These are phyloP conservation scores for Karalla daura DNA, from an alignment of 2,797 vertebrate species.

Conservation along the genomic window DNA sequence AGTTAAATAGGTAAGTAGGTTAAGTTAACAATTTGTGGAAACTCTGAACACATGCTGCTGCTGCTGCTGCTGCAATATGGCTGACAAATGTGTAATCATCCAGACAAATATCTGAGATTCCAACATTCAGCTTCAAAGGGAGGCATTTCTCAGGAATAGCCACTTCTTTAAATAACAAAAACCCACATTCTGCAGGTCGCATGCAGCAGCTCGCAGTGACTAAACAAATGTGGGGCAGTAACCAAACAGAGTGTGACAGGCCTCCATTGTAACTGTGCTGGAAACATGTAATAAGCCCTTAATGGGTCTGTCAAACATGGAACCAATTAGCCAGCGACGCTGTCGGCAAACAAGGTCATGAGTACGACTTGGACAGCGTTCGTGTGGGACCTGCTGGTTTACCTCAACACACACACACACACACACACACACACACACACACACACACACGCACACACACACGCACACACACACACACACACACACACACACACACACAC, in stretches of 20 bases:
- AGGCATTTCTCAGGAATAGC: too few relatives aligned
- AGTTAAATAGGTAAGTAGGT: too few relatives aligned
- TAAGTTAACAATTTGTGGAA: neutral
- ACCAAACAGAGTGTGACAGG: slow-evolving; percentile 38
- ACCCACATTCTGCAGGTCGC: neutral
- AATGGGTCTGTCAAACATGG: slow-evolving; percentile 75
- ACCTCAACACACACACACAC: too few relatives aligned
- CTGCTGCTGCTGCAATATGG: neutral
- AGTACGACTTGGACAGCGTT: slow-evolving; percentile 32
- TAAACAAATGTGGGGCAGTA: slow-evolving; percentile 44
- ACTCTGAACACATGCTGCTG: neutral
- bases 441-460: too few relatives aligned
- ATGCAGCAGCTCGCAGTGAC: slow-evolving; percentile 6
- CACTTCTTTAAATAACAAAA: neutral
- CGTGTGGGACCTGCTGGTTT: slow-evolving; percentile 42
- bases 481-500: too few relatives aligned
- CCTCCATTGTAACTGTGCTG: slow-evolving; percentile 35
- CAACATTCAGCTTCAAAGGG: neutral
- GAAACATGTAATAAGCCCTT: slow-evolving; percentile 67
- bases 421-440: too few relatives aligned
- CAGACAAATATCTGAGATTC: neutral
- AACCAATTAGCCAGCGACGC: slow-evolving; percentile 67
- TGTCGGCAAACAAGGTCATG: slow-evolving; percentile 56
- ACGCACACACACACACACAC: too few relatives aligned
- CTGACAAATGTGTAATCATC: neutral